Percentiles rank a stretch among this genome's conserved stretches.
Conservation (phyloP, 1,140 invertebrate species). For the Cryptotermes secundus region DNA sequence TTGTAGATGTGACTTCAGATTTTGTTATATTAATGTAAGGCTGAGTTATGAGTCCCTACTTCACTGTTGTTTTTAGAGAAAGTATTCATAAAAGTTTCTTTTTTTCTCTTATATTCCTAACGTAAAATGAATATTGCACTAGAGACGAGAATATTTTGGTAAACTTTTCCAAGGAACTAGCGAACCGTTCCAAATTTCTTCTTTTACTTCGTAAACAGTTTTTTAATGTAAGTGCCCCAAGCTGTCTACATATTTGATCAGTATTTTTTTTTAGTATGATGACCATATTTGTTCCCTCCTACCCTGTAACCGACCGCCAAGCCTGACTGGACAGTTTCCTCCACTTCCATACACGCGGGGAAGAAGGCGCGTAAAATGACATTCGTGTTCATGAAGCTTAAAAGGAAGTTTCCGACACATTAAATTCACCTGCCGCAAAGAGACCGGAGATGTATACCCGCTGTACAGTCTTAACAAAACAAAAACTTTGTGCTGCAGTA, state of each 20-base stretch:
- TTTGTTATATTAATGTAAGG: neutral
- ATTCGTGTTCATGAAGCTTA: slow-evolving; percentile 16
- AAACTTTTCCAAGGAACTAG: slow-evolving; percentile 8
- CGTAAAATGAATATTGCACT: slow-evolving; percentile 3
- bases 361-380: neutral
- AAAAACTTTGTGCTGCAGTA: neutral
- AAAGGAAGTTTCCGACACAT: slow-evolving; percentile 16
- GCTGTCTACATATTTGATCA: slow-evolving; percentile 19
- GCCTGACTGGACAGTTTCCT: neutral
- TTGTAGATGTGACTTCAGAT: neutral
- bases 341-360: neutral
- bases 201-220: slow-evolving; percentile 17
- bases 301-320: neutral
- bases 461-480: neutral
- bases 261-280: slow-evolving; percentile 13
- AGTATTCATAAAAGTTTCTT: neutral
- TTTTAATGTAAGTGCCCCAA: slow-evolving; percentile 13
- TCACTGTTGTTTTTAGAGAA: neutral
- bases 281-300: slow-evolving; percentile 6
- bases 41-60: neutral
- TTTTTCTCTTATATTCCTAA: neutral
- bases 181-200: neutral
- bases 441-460: neutral
- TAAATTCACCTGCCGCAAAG: neutral
- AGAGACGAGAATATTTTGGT: neutral